Conservation (phyloP, 2,888 invertebrate species). For the Zootermopsis nevadensis region DNA sequence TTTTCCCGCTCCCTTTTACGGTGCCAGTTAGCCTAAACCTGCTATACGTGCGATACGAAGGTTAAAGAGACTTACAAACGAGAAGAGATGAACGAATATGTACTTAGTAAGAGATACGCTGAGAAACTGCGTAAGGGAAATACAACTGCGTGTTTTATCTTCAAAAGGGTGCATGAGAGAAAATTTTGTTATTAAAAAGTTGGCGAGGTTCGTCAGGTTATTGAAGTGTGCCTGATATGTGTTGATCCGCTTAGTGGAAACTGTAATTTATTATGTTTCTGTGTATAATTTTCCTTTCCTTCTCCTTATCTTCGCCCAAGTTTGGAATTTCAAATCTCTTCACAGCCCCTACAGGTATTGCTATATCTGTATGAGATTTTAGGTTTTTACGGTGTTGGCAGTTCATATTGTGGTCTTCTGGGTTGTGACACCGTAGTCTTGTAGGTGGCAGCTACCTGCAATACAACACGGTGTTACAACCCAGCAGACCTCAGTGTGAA, state of each 20-base stretch:
- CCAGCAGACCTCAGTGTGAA: too few relatives aligned
- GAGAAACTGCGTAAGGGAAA: neutral
- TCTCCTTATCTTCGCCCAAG: neutral
- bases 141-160: constrained; percentile 45
- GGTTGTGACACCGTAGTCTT: too few relatives aligned
- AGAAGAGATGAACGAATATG: constrained; percentile 33
- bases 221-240: constrained; percentile 25
- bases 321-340: too few relatives aligned
- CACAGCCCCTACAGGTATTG: too few relatives aligned
- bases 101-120: constrained; percentile 27
- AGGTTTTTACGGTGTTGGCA: too few relatives aligned
- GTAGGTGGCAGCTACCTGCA: too few relatives aligned
- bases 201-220: constrained; percentile 15
- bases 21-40: constrained; percentile 25
- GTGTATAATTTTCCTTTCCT: constrained; percentile 1
- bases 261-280: constrained; percentile 23
- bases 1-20: neutral
- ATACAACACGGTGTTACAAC: too few relatives aligned
- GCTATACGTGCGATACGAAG: constrained; percentile 33
- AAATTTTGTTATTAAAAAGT: constrained; percentile 43
- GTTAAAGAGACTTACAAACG: constrained; percentile 39
- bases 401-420: too few relatives aligned
- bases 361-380: too few relatives aligned
- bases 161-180: constrained; percentile 34
- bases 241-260: constrained; percentile 21